A percentile compares a stretch with the other conserved stretches of the same genome.
These are phyloP conservation scores for Chamaetylas fuelleborni DNA, from an alignment of 2,113 vertebrate genomes.

Conservation along the genomic window DNA sequence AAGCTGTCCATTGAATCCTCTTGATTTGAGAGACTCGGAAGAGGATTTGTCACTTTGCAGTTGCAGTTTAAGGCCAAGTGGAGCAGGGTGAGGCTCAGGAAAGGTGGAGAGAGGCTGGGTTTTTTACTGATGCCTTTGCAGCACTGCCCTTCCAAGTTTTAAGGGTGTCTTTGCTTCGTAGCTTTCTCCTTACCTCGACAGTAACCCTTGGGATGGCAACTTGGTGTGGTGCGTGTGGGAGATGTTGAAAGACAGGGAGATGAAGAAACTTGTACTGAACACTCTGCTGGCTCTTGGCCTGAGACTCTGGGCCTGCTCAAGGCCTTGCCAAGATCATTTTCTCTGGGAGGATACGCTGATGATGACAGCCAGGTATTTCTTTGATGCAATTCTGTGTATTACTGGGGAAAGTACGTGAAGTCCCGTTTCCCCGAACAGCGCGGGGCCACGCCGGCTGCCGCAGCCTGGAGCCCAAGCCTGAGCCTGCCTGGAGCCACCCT, in stretches of 20 bases:
- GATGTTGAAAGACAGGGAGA: not conserved
- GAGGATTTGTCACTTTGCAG: not conserved
- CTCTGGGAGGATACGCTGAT: not conserved
- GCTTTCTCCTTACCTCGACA: not conserved
- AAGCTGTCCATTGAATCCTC: not conserved
- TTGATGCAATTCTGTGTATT: not conserved
- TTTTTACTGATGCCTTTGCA: not conserved
- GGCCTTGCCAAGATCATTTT: not conserved
- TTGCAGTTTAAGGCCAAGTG: not conserved
- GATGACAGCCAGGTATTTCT: slow-evolving; percentile 51
- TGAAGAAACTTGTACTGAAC: slow-evolving; percentile 14
- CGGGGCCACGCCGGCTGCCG: not conserved
- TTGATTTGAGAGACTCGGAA: not conserved
- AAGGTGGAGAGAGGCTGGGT: not conserved
- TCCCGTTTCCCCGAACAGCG: not conserved
- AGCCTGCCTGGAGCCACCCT: slow-evolving; percentile 25
- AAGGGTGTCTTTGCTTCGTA: not conserved
- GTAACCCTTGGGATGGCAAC: not conserved
- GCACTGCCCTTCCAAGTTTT: not conserved
- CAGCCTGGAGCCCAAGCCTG: not conserved
- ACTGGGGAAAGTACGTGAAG: not conserved
- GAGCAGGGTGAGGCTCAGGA: not conserved
- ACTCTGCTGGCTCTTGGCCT: not conserved
- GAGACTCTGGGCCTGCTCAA: not conserved
- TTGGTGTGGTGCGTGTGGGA: not conserved